phyloP scores from a whole-genome alignment of 2,888 invertebrate species.

The Julus scandinavius region DNA sequence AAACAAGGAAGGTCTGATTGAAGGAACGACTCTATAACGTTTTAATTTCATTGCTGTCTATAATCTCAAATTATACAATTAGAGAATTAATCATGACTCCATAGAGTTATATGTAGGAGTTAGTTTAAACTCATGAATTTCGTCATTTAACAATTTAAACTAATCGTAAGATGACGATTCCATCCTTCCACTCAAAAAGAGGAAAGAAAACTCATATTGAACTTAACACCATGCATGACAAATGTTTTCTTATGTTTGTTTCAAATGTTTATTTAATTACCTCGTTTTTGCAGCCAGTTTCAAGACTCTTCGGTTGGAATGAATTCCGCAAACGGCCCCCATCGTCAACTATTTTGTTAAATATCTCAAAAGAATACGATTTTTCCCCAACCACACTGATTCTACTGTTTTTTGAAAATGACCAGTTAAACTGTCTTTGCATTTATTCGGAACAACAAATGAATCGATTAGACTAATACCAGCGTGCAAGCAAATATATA shows the following conservation, averaged over 20 bases:
- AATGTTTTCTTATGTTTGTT: too few relatives aligned
- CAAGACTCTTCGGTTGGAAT: background rate
- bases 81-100: background rate
- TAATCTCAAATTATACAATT: background rate
- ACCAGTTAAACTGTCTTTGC: background rate
- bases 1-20: conserved; percentile 17
- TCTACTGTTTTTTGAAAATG: background rate
- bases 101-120: background rate
- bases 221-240: background rate
- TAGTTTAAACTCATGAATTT: background rate
- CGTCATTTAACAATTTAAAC: background rate
- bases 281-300: background rate
- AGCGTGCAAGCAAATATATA: background rate
- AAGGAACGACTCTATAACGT: background rate
- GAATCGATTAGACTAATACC: conserved; percentile 14
- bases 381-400: background rate
- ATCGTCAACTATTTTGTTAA: background rate
- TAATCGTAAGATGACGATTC: background rate
- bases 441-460: background rate
- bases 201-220: background rate
- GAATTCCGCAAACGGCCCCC: background rate
- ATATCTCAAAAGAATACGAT: background rate
- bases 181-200: too few relatives aligned
- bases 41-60: background rate
- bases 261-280: background rate